Base-by-base conservation (phyloP, 2,113 vertebrate genomes). In the Gasterosteus aculeatus region DNA sequence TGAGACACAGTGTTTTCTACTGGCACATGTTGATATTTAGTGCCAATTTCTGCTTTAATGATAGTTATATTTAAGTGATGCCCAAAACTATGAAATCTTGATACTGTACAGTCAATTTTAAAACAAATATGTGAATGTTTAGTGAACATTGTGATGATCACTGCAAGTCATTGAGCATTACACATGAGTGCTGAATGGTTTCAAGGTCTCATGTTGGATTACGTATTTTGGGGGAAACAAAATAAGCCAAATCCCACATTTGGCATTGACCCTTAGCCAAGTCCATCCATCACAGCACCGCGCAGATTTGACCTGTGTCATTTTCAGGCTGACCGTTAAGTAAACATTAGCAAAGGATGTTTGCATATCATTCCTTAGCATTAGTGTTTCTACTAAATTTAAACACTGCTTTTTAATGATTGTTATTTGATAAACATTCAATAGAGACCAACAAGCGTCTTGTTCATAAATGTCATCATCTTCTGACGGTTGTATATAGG, bases 1-100 rank as follows among this genome's bases (percentile, higher is more conserved):
- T 46, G 19, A 71, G 42, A 67, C 67, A 49, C 39, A 46, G 9
- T 74, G 42, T 19, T 77, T 72, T 56, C 16, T 39, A 70, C 8
- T 59, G 65, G 61, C 31, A 60, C 33, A 58, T 57, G 15, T 58
- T 67, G 1, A 41, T 10, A 75, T 65, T 42, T 33, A 7, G 10
- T 58, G 63, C 2, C 0, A 2, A 70, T 14, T 7, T 56, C 47
- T 78, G 42, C 38, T 69, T 19, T 19, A 26, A 42, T 29, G 14
- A 31, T 12, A 9, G 66, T 54, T 53, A 76, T 59, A 7, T 42
- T 12, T 6, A 38, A 63, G 9, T 33, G 18, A 41, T 39, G 47
- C 12, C 38, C n/a, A 62, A 49, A 63, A 41, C 35, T 46, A 29
- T 12, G 39, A 5, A 39, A 71, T 14, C 4, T 5, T 22, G 22